Evolutionary conservation across 2,888 invertebrate species (phyloP).

Genomic region (Polyploca ridens): DNA sequence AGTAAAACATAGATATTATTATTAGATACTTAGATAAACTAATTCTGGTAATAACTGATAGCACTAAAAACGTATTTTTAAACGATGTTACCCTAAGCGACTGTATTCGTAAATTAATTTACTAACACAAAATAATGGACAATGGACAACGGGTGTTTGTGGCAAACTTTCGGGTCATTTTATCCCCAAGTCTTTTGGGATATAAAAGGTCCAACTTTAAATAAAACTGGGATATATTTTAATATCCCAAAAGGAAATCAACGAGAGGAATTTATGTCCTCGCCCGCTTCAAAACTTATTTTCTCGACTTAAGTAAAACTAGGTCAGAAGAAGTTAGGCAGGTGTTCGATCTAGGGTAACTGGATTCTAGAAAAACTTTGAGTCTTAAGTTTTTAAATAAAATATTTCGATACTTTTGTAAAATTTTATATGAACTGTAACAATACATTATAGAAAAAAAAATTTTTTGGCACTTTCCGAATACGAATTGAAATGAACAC

Average conservation of each 20-base stretch:
- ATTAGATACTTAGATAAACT: background rate
- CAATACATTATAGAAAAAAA: too few relatives aligned
- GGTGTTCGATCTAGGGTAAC: background rate
- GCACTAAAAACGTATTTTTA: background rate
- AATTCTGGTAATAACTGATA: background rate
- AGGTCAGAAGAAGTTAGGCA: background rate
- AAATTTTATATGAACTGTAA: too few relatives aligned
- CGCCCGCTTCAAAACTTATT: background rate
- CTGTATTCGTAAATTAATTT: slow-evolving; percentile 5
- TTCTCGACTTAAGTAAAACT: background rate
- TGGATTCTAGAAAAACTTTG: background rate
- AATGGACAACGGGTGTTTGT: background rate
- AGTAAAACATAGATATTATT: too few relatives aligned
- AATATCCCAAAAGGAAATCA: background rate
- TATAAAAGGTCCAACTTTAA: background rate
- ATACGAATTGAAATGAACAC: too few relatives aligned
- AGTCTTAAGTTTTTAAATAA: too few relatives aligned
- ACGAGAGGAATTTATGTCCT: background rate
- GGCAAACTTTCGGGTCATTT: background rate
- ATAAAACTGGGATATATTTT: background rate
- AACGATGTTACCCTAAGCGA: background rate
- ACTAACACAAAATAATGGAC: background rate
- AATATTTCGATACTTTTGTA: too few relatives aligned
- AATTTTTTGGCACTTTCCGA: too few relatives aligned
- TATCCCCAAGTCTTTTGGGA: background rate